Conservation (phyloP, 2,113 vertebrate species). For the Symphodus melops region DNA sequence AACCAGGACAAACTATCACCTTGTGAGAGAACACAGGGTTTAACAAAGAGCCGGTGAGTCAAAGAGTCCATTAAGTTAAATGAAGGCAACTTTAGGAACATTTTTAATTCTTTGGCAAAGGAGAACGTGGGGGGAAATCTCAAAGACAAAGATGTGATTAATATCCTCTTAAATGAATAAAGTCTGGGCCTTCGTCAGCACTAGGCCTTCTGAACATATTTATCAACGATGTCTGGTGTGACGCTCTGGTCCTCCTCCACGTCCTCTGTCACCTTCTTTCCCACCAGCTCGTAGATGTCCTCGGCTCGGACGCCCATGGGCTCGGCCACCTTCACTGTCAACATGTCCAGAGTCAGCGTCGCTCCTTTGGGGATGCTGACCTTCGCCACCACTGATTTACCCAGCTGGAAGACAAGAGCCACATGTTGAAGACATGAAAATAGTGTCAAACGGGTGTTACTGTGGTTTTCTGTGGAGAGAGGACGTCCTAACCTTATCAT, state of each 20-base stretch:
- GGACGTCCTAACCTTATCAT: conserved; percentile 87
- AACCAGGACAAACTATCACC: not conserved
- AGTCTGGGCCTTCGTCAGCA: conserved; percentile 49
- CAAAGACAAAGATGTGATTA: not conserved
- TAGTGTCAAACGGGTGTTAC: too few relatives aligned
- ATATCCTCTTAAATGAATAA: not conserved
- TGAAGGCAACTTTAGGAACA: conserved; percentile 13
- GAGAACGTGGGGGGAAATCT: not conserved
- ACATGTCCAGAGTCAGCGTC: conserved; percentile 89
- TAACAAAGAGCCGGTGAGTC: not conserved
- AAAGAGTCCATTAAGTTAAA: not conserved
- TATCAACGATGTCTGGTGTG: conserved; percentile 86
- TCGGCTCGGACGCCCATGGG: conserved; percentile 92
- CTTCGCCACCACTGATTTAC: conserved; percentile 95
- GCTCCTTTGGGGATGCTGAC: conserved; percentile 88
- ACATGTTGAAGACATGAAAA: too few relatives aligned
- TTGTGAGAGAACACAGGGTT: not conserved
- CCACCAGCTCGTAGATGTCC: conserved; percentile 91
- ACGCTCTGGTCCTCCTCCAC: conserved; percentile 92
- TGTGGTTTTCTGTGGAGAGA: too few relatives aligned
- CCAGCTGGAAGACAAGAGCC: conserved; percentile 82
- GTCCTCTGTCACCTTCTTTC: conserved; percentile 83
- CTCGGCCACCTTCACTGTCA: conserved; percentile 94
- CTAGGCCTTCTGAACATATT: conserved; percentile 88
- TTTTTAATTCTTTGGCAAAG: not conserved